Base-by-base conservation (phyloP, 2,113 vertebrate species). In the Ardeotis arabs region DNA sequence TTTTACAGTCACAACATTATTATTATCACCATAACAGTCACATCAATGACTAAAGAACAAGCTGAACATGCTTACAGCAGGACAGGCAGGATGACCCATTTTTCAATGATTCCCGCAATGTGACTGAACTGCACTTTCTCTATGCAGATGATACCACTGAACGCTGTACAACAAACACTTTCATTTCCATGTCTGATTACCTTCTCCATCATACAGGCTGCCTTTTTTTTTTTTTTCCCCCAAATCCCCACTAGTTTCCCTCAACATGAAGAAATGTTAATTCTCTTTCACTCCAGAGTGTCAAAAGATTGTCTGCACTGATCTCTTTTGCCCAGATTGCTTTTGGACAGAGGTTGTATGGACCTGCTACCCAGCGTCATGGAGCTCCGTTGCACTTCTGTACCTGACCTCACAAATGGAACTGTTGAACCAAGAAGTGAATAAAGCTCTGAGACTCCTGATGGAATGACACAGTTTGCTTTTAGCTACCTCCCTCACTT, bases 271-370 rank as follows among this genome's bases (percentile, higher is more conserved):
- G 63, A 97, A 96, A 96, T 91, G 93, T 91, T 93, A 95, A 95
- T 97, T 96, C 83, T 96, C 98, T 98, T 97, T 97, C 97, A 98
- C 96, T 97, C 73, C 63, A 91, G 92, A 94, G 89, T 37, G 58
- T 58, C 39, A 89, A 31, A 89, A 70, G 45, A 95, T 31, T 95
- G 78, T 79, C 64, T 80, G 47, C 35, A 73, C 80, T 76, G 64
- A 66, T 47, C 44, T 68, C 89, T 63, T 66, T 89, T 89, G 69
- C 41, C 28, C 67, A 87, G 52, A 13, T 66, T 4, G 2, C 76
- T 79, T 89, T 88, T 70, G 87, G 44, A 77, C 45, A 82, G 75
- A 10, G 80, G 76, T 85, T 15, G 4, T 12, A 88, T 5, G 41
- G 55, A 60, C 47, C 69, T 39, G 70, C 25, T 39, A 81, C 39